Evolutionary conservation across 2,888 invertebrate genomes (phyloP).

Genomic region (Antheraea assamensis): DNA sequence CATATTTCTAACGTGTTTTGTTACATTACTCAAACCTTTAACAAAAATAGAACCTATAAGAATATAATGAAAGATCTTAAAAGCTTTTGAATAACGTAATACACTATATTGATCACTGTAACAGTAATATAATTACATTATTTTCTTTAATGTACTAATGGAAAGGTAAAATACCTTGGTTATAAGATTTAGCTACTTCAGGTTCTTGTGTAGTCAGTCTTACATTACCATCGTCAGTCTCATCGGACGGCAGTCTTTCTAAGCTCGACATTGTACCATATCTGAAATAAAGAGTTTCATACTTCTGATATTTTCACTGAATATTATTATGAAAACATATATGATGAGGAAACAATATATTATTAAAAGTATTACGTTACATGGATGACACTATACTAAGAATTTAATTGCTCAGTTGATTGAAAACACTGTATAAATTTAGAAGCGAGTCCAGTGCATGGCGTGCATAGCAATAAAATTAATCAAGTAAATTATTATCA

Average conservation of each 20-base stretch:
- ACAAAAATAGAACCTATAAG: too few relatives aligned
- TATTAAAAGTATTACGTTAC: too few relatives aligned
- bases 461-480: too few relatives aligned
- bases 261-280: conserved; percentile 89
- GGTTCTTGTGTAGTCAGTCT: conserved; percentile 69
- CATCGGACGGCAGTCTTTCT: conserved; percentile 85
- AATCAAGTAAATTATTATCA: too few relatives aligned
- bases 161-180: conserved; percentile 49
- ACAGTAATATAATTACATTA: not conserved
- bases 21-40: too few relatives aligned
- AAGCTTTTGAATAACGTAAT: not conserved
- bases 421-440: too few relatives aligned
- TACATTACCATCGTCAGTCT: conserved; percentile 81
- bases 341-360: not conserved
- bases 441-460: too few relatives aligned
- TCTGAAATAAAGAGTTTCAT: conserved; percentile 48
- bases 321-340: not conserved
- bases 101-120: not conserved
- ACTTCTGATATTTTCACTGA: not conserved
- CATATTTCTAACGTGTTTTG: too few relatives aligned
- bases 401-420: too few relatives aligned
- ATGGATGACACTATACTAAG: too few relatives aligned
- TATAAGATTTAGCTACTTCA: conserved; percentile 58
- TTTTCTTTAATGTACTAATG: not conserved
- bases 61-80: not conserved